Conservation (phyloP, 1,140 invertebrate species). For the Diploscapter pachys region DNA sequence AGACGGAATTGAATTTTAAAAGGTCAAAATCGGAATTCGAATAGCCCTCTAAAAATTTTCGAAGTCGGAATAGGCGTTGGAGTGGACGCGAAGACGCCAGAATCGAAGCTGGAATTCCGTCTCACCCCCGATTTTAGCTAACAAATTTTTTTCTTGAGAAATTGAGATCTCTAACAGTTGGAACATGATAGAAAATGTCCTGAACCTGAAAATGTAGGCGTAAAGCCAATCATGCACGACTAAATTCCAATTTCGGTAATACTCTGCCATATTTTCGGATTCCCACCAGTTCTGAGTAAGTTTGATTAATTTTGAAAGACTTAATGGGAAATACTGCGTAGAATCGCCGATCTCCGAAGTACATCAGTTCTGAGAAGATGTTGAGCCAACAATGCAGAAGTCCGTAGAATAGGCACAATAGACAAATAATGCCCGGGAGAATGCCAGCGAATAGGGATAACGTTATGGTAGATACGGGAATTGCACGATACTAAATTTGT, state of each 20-base stretch:
- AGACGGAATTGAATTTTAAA: too few relatives aligned
- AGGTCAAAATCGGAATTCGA: too few relatives aligned
- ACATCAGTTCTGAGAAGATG: constrained; percentile 51
- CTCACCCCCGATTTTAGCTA: too few relatives aligned
- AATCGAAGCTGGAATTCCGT: too few relatives aligned
- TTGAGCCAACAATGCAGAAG: constrained; percentile 54
- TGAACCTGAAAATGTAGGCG: constrained; percentile 76
- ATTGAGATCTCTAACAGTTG: too few relatives aligned
- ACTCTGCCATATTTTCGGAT: constrained; percentile 73
- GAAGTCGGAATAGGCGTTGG: too few relatives aligned
- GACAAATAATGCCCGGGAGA: constrained; percentile 50
- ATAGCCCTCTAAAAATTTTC: too few relatives aligned
- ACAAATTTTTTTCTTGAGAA: too few relatives aligned
- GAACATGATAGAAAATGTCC: too few relatives aligned
- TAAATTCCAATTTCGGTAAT: constrained; percentile 87
- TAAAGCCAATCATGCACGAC: constrained; percentile 92
- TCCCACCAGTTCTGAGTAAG: constrained; percentile 87
- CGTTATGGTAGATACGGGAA: constrained; percentile 34
- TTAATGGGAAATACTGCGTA: constrained; percentile 38
- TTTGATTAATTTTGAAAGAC: not conserved
- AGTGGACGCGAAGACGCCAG: too few relatives aligned
- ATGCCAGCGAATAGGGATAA: constrained; percentile 50
- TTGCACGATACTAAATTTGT: constrained; percentile 17
- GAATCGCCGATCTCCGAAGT: constrained; percentile 53
- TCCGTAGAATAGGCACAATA: constrained; percentile 55